These are phyloP conservation scores for Falco columbarius DNA, from an alignment of 2,797 vertebrate genomes.

Conservation along the genomic window DNA sequence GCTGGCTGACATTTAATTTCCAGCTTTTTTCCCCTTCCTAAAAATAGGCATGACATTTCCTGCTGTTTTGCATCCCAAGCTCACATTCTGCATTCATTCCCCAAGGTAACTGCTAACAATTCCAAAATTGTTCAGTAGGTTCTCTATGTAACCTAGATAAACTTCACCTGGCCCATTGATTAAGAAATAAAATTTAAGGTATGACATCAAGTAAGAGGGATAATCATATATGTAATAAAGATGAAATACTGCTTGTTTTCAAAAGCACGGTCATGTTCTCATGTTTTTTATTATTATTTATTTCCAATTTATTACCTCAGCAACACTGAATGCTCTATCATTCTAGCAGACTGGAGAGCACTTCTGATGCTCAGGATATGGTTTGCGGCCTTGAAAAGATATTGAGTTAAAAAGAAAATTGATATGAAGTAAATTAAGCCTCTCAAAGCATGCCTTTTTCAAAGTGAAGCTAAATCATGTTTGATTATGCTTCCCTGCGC, in stretches of 20 bases:
- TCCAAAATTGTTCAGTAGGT: neutral
- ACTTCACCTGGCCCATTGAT: constrained; percentile 15
- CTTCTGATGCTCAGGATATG: constrained; percentile 15
- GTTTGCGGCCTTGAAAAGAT: constrained; percentile 38
- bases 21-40: neutral
- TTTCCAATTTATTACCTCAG: constrained; percentile 44
- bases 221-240: constrained; percentile 22
- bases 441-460: neutral
- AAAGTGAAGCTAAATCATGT: neutral
- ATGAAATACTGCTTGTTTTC: constrained; percentile 51
- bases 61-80: neutral
- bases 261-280: constrained; percentile 15
- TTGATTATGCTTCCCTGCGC: neutral
- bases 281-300: constrained; percentile 45
- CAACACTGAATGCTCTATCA: neutral
- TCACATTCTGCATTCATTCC: neutral
- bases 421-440: constrained; percentile 31
- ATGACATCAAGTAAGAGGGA: constrained; percentile 4
- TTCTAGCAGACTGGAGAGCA: constrained; percentile 4
- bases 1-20: constrained; percentile 44
- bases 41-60: constrained; percentile 35
- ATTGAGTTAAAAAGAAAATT: constrained; percentile 50
- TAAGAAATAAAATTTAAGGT: constrained; percentile 25
- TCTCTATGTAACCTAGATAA: constrained; percentile 2
- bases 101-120: neutral